Conservation (phyloP, 2,888 invertebrate genomes). For the Malthinus seriepunctatus region DNA sequence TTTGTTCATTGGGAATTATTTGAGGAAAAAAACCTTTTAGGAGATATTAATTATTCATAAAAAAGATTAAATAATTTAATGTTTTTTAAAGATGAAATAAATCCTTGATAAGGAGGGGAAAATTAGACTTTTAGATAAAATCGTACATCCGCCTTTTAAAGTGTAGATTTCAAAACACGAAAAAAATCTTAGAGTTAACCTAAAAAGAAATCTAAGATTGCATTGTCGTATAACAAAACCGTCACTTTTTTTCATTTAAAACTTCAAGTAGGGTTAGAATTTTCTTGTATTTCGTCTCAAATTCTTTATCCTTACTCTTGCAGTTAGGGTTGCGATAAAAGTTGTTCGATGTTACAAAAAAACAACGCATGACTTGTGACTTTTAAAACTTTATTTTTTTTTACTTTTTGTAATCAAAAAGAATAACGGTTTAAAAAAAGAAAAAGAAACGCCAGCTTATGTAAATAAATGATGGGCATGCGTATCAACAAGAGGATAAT, state of each 20-base stretch:
- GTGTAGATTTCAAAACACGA: neutral
- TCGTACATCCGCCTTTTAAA: too few relatives aligned
- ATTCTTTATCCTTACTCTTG: slow-evolving; percentile 6
- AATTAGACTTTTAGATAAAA: slow-evolving; percentile 12
- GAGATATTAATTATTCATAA: too few relatives aligned
- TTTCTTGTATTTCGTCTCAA: slow-evolving; percentile 14
- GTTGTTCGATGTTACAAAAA: slow-evolving; percentile 8
- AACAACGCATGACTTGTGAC: slow-evolving; percentile 14
- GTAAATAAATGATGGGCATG: slow-evolving; percentile 32
- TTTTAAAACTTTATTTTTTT: neutral
- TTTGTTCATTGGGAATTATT: too few relatives aligned
- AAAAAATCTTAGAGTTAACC: neutral
- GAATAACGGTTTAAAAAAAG: slow-evolving; percentile 10
- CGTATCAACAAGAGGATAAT: slow-evolving; percentile 33
- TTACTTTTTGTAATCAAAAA: slow-evolving; percentile 9
- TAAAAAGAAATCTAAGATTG: slow-evolving; percentile 15
- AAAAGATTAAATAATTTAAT: too few relatives aligned
- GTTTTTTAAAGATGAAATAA: too few relatives aligned
- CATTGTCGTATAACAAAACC: slow-evolving; percentile 22
- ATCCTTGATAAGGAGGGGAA: neutral
- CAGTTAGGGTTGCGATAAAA: neutral
- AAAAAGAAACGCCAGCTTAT: slow-evolving; percentile 20
- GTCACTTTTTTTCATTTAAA: slow-evolving; percentile 18
- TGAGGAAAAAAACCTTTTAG: too few relatives aligned
- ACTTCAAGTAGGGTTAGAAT: slow-evolving; percentile 11